Conservation (phyloP, 2,888 invertebrate genomes). For the Trichogramma evanescens region DNA sequence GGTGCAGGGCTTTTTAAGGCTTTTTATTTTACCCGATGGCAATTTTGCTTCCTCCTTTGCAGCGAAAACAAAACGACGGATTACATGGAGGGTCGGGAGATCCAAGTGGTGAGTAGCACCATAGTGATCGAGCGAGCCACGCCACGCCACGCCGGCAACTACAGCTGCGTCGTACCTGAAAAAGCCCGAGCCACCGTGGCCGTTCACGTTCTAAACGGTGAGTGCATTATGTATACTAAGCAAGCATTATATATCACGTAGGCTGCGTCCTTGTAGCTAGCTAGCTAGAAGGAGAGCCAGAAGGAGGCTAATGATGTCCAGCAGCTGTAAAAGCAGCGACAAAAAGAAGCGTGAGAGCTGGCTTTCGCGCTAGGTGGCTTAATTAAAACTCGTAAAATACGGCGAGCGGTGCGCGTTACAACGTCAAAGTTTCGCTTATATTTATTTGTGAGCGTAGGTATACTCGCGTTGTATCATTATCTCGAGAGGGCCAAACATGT, state of each 20-base stretch:
- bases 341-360: too few relatives aligned
- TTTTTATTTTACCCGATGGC: neutral
- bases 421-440: too few relatives aligned
- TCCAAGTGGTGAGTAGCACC: conserved; percentile 49
- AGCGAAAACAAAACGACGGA: conserved; percentile 50
- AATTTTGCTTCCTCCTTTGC: conserved; percentile 25
- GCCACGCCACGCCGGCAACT: conserved; percentile 56
- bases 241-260: neutral
- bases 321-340: too few relatives aligned
- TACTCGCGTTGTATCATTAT: too few relatives aligned
- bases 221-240: conserved; percentile 22
- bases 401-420: too few relatives aligned
- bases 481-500: too few relatives aligned
- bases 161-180: conserved; percentile 52
- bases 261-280: too few relatives aligned
- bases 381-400: too few relatives aligned
- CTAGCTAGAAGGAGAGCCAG: too few relatives aligned
- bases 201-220: conserved; percentile 59
- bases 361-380: too few relatives aligned
- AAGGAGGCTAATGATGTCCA: too few relatives aligned
- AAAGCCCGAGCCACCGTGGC: conserved; percentile 54
- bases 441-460: too few relatives aligned
- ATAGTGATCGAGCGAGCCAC: conserved; percentile 52
- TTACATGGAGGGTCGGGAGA: conserved; percentile 39
- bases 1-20: neutral